Conservation (phyloP, 2,113 vertebrate genomes). For the Forbesichthys papilliferus region DNA sequence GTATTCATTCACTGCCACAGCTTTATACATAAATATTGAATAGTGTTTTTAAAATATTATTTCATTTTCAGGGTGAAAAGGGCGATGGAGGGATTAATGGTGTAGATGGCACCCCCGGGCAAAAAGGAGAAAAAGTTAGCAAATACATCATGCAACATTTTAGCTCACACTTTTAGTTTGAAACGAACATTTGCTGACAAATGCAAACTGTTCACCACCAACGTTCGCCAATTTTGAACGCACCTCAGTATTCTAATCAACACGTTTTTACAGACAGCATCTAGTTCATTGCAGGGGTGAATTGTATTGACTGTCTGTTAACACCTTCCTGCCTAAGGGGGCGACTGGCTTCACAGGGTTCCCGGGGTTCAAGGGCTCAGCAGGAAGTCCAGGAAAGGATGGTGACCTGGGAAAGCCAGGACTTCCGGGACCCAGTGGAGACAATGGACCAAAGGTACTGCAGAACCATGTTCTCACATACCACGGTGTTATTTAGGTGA, state of each 20-base stretch:
- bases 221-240: too few species aligned
- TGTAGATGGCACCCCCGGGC: slow-evolving; percentile 71
- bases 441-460: background rate
- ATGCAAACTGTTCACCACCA: too few species aligned
- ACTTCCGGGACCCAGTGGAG: background rate
- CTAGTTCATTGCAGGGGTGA: too few species aligned
- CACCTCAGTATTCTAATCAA: too few species aligned
- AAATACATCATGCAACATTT: background rate
- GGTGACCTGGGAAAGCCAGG: background rate
- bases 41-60: background rate
- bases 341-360: background rate
- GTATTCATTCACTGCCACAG: background rate
- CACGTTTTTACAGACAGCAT: too few species aligned
- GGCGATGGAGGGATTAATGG: slow-evolving; percentile 77
- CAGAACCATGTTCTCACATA: background rate
- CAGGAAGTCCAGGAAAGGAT: background rate
- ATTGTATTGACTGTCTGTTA: too few species aligned
- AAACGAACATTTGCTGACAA: too few species aligned
- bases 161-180: too few species aligned
- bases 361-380: slow-evolving; percentile 1
- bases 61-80: slow-evolving; percentile 74
- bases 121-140: slow-evolving; percentile 84
- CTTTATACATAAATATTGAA: background rate
- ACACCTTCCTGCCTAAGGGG: background rate
- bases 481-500: too few species aligned